Percentiles rank a stretch among this genome's conserved stretches.
phyloP scores from a whole-genome alignment of 1,140 invertebrate genomes.

The Drosophila sp. region DNA sequence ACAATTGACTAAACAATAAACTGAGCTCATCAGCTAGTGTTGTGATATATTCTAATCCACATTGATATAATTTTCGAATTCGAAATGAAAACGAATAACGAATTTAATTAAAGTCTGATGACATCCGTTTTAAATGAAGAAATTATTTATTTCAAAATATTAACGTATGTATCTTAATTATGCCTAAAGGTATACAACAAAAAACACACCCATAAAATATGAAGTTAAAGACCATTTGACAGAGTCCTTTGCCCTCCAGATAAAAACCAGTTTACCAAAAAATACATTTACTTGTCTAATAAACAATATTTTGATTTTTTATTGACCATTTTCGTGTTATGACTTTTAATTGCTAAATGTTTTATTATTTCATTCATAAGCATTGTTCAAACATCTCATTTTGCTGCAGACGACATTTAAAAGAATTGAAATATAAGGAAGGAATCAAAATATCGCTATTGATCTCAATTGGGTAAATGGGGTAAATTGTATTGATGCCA shows the following conservation, averaged over 20 bases:
- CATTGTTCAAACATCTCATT: constrained; percentile 23
- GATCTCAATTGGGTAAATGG: constrained; percentile 10
- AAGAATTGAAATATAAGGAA: constrained; percentile 2
- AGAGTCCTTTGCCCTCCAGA: not conserved
- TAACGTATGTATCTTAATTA: too few relatives aligned
- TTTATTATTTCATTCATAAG: constrained; percentile 12
- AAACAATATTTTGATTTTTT: constrained; percentile 78
- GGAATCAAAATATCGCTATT: constrained; percentile 5
- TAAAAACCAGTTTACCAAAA: constrained; percentile 61
- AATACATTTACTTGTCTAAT: constrained; percentile 79
- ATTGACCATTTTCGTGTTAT: constrained; percentile 47
- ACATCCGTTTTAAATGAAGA: too few relatives aligned
- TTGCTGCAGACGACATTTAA: constrained; percentile 14
- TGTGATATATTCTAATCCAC: too few relatives aligned
- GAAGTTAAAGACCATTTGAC: too few relatives aligned
- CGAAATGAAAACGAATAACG: too few relatives aligned
- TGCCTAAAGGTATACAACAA: too few relatives aligned
- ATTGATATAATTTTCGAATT: too few relatives aligned
- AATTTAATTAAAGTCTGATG: too few relatives aligned
- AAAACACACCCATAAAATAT: too few relatives aligned
- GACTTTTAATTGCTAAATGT: constrained; percentile 51
- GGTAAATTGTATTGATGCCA: not conserved
- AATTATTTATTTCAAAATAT: too few relatives aligned
- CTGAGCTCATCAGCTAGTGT: too few relatives aligned
- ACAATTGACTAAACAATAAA: too few relatives aligned